Evolutionary conservation across 2,113 vertebrate genomes (phyloP).

Genomic region (Microcebus tavaratra): DNA sequence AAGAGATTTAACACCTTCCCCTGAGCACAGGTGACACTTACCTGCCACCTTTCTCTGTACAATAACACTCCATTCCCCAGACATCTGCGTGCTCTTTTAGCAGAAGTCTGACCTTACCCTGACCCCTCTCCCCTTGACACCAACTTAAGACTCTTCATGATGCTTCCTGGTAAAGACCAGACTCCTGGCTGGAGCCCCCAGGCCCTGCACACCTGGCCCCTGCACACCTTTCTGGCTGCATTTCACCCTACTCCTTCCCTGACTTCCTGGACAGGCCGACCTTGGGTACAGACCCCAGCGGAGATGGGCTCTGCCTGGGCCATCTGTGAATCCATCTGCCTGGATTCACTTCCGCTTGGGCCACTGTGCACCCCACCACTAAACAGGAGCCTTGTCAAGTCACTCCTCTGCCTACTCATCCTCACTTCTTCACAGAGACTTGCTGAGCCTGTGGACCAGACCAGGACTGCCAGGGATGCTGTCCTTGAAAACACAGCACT

Average conservation of each 20-base stretch:
- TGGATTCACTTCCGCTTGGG: background rate
- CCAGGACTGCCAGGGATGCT: background rate
- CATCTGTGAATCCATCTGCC: too few relatives aligned
- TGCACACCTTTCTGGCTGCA: background rate
- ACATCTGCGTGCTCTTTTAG: background rate
- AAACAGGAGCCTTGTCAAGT: background rate
- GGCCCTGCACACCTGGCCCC: background rate
- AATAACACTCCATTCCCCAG: background rate
- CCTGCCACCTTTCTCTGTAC: background rate
- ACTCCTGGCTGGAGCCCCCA: background rate
- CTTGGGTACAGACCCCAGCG: background rate
- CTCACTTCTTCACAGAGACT: background rate
- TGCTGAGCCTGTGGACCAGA: too few relatives aligned
- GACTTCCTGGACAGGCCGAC: background rate
- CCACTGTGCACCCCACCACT: background rate
- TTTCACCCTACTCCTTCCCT: background rate
- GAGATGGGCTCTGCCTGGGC: background rate
- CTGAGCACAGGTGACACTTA: background rate
- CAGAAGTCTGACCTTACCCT: background rate
- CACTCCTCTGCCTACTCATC: background rate
- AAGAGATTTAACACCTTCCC: background rate
- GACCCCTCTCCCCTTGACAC: background rate
- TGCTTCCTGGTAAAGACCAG: background rate
- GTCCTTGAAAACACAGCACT: background rate
- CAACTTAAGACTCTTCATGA: background rate